Evolutionary conservation across 2,797 vertebrate species (phyloP).

Genomic region (Columba guinea): DNA sequence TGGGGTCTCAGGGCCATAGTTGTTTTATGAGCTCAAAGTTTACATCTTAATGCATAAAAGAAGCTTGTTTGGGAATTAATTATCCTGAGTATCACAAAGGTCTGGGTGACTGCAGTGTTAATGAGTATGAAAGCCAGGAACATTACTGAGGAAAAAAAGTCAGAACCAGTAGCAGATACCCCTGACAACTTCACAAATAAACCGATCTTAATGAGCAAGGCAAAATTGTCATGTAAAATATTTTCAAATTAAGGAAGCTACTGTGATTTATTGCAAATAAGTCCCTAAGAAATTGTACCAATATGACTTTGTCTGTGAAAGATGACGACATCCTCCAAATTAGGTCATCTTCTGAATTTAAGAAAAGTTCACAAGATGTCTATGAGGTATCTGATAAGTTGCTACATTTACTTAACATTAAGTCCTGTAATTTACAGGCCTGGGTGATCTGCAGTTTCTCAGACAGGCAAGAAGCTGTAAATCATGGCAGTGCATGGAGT

Average conservation of each 20-base stretch:
- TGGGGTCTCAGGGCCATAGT: not conserved
- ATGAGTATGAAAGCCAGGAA: not conserved
- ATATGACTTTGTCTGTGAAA: not conserved
- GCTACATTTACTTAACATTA: constrained; percentile 16
- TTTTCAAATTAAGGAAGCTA: not conserved
- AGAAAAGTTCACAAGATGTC: not conserved
- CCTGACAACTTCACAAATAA: constrained; percentile 6
- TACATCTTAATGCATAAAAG: not conserved
- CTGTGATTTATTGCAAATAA: not conserved
- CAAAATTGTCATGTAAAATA: not conserved
- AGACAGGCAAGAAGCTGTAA: not conserved
- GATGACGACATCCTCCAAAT: not conserved
- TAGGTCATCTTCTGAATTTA: not conserved
- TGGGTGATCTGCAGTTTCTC: not conserved
- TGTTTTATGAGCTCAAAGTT: not conserved
- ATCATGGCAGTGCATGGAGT: not conserved
- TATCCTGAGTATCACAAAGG: not conserved
- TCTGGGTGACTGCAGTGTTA: not conserved
- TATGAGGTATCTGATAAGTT: not conserved
- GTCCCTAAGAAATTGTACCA: not conserved
- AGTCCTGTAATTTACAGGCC: not conserved
- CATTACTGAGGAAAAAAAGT: not conserved
- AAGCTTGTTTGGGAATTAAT: not conserved
- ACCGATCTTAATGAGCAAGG: not conserved
- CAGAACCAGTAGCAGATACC: not conserved